Evolutionary conservation across 2,888 invertebrate genomes (phyloP), one percentile per base, ranked within the genome.

Genomic region (Lamellibrachia satsuma): DNA sequence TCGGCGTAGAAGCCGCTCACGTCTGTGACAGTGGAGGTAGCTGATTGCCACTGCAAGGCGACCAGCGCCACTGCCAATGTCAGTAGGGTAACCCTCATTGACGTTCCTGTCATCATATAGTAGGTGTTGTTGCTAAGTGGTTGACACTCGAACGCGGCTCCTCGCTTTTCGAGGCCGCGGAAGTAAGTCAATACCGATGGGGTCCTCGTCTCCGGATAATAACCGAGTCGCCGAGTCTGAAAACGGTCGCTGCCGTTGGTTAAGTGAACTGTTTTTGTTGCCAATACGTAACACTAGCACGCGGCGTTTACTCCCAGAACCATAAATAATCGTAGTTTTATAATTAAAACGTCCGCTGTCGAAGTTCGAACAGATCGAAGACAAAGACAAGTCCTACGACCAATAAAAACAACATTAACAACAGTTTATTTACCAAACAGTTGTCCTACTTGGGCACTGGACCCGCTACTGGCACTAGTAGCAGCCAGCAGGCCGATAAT

Each of bases 1-100:
- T 98, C 98, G 92, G 98, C 97, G 96, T 98, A 98, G 94, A 98
- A 97, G 90, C 98, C 98, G 22, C 95, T 91, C n/a, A 55, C 92
- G 15, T 91, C 60, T 75, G 75, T 39, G 39, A 39, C 39, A 39
- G 39, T 75, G 75, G 75, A 75, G 75, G 75, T 3, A 75, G 75
- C 75, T 75, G 75, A 22, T 6, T 75, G 75, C 6, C 6, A 22
- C 22, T 75, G 75, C 22, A 75, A 22, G 75, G 22, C 75, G 22
- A 75, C 75, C 75, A 75, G 22, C 75, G 22, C 75, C 75, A 75
- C 75, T 75, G 75, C 15, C 75, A 75, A n/a, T 75, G 75, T 75
- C 75, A 75, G 22, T 75, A 75, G 75, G 75, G 15, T 3, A 22
- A 22, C 75, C 15, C 75, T 39, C 39, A 39, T 39, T 39, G 39